Percentiles rank a stretch among this genome's conserved stretches.
Evolutionary conservation across 2,113 vertebrate species (phyloP).

Genomic region (Heterotilapia buettikoferi): DNA sequence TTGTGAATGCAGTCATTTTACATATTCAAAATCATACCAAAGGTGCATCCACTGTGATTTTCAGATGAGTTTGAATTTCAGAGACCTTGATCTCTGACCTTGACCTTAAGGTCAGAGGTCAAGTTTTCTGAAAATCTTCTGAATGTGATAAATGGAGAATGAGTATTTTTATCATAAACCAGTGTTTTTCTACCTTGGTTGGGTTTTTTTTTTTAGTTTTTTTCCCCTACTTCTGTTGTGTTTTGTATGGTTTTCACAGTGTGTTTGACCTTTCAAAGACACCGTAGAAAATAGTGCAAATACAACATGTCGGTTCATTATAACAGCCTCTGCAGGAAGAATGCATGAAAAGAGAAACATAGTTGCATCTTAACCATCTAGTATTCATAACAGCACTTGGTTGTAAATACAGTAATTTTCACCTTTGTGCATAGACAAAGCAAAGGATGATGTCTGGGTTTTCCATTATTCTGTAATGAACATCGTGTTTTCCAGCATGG

Average conservation of each 20-base stretch:
- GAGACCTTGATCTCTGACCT: background rate
- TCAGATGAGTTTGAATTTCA: background rate
- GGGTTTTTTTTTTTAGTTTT: rapidly evolving
- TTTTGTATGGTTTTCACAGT: background rate
- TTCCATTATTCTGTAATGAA: background rate
- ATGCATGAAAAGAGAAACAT: background rate
- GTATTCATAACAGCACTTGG: background rate
- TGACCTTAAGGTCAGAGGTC: background rate
- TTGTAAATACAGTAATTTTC: background rate
- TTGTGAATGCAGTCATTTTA: background rate
- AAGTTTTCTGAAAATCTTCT: background rate
- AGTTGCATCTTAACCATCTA: background rate
- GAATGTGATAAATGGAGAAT: background rate
- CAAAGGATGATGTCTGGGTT: background rate
- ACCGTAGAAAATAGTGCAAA: background rate
- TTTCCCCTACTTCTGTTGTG: background rate
- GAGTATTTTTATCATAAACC: background rate
- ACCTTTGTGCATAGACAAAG: background rate
- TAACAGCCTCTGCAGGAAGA: background rate
- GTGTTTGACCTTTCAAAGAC: background rate
- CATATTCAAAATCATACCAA: background rate
- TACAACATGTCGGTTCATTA: background rate
- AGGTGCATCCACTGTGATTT: background rate
- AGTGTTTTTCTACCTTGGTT: background rate
- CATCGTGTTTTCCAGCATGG: background rate